Conservation (phyloP, 2,888 invertebrate genomes). For the Cerceris ruficornis region DNA sequence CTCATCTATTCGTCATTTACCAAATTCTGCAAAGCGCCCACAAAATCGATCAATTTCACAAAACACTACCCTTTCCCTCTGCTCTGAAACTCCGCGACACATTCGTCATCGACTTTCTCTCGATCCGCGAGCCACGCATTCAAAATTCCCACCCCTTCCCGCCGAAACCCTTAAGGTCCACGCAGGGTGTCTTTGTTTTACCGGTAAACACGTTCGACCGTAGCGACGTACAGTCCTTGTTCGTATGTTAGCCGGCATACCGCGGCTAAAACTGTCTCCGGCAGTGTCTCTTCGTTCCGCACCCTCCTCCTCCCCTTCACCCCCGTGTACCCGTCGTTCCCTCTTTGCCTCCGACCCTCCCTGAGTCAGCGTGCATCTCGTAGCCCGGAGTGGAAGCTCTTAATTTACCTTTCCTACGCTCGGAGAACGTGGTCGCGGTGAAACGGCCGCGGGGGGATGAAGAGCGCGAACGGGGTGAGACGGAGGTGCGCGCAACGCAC, state of each 20-base stretch:
- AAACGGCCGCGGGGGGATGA: slow-evolving; percentile 42
- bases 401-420: slow-evolving; percentile 74
- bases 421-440: slow-evolving; percentile 46
- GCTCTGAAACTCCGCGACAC: too few species aligned
- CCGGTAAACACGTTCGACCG: slow-evolving; percentile 41
- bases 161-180: slow-evolving; percentile 18
- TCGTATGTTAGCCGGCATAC: slow-evolving; percentile 72
- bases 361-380: slow-evolving; percentile 55
- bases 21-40: too few species aligned
- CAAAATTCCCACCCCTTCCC: slow-evolving; percentile 9
- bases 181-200: slow-evolving; percentile 54
- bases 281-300: slow-evolving; percentile 49
- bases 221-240: slow-evolving; percentile 61
- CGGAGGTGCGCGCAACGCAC: slow-evolving; percentile 66
- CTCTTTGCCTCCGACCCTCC: slow-evolving; percentile 16
- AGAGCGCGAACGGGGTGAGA: slow-evolving; percentile 43
- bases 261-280: slow-evolving; percentile 76
- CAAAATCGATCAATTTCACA: too few species aligned
- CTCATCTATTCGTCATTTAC: too few species aligned
- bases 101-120: too few species aligned
- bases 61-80: too few species aligned
- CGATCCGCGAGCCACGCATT: background rate
- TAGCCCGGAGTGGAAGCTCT: slow-evolving; percentile 69
- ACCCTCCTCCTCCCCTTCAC: slow-evolving; percentile 27
- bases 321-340: slow-evolving; percentile 11